Evolutionary conservation across 1,140 invertebrate genomes (phyloP).

Genomic region (Hormaphis cornu): DNA sequence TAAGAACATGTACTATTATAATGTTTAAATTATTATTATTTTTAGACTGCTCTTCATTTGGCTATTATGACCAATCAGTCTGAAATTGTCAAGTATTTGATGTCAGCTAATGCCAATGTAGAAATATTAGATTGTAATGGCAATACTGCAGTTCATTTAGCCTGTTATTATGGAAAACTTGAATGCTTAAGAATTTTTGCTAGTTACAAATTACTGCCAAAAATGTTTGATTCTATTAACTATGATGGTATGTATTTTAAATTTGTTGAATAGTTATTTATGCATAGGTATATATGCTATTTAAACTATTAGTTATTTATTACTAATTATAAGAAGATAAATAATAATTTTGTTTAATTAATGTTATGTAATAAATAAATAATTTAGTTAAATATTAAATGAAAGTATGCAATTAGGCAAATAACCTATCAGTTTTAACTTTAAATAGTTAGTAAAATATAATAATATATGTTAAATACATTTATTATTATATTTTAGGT

Average conservation of each 20-base stretch:
- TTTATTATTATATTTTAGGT: too few species aligned
- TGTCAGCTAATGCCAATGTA: slow-evolving; percentile 19
- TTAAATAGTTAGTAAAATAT: too few species aligned
- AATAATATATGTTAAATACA: too few species aligned
- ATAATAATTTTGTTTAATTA: too few species aligned
- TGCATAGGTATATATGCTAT: too few species aligned
- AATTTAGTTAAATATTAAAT: too few species aligned
- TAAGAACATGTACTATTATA: not conserved
- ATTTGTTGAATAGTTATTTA: too few species aligned
- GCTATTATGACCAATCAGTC: slow-evolving; percentile 26
- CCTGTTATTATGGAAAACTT: slow-evolving; percentile 17
- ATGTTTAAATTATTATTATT: not conserved
- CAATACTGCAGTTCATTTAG: slow-evolving; percentile 29
- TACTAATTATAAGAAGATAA: too few species aligned
- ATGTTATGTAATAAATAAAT: too few species aligned
- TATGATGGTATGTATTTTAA: slow-evolving; percentile 9
- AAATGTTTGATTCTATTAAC: slow-evolving; percentile 17
- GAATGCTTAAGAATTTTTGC: slow-evolving; percentile 1
- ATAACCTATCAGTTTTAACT: too few species aligned
- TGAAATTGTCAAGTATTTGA: slow-evolving; percentile 13
- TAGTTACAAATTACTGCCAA: slow-evolving; percentile 1
- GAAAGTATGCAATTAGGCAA: too few species aligned
- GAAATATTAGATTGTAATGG: slow-evolving; percentile 24
- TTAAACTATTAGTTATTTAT: too few species aligned
- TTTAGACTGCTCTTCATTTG: slow-evolving; percentile 30